Evolutionary conservation across 2,113 vertebrate genomes (phyloP).

Genomic region (Herpetotheres cachinnans): DNA sequence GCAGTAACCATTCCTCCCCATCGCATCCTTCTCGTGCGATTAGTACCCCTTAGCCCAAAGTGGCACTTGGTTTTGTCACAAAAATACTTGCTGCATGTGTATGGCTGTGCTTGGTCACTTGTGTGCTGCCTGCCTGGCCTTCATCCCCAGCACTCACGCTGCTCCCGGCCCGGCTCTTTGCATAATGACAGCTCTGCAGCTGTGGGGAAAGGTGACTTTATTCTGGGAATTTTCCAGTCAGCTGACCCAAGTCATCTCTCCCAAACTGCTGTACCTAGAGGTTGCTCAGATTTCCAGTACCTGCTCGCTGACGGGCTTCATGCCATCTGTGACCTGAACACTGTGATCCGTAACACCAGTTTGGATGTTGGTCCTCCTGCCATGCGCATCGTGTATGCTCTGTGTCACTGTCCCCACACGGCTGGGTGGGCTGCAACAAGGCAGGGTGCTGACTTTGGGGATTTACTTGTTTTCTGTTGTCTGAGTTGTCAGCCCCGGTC

Average conservation of each 20-base stretch:
- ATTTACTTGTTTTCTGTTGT: neutral
- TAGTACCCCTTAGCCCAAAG: neutral
- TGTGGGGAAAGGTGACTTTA: slow-evolving; percentile 59
- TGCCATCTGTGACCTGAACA: neutral
- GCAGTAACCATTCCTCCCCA: neutral
- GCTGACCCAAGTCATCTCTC: slow-evolving; percentile 5
- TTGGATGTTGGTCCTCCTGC: neutral
- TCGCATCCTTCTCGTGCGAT: neutral
- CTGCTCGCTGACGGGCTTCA: neutral
- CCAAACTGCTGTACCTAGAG: slow-evolving; percentile 9
- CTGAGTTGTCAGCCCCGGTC: neutral
- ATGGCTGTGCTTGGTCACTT: neutral
- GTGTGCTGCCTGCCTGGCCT: neutral
- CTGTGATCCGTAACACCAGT: neutral
- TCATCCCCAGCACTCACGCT: neutral
- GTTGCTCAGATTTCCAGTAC: slow-evolving; percentile 1
- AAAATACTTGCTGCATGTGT: neutral
- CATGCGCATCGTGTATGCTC: rapidly evolving
- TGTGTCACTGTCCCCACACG: rapidly evolving
- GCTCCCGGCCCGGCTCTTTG: neutral
- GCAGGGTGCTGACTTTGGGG: neutral
- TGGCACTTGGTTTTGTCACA: neutral
- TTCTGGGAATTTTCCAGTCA: slow-evolving; percentile 61
- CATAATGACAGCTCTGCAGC: slow-evolving; percentile 15
- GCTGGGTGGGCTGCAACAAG: neutral